A percentile compares a stretch with the other conserved stretches of the same genome.
Evolutionary conservation across 1,140 invertebrate species (phyloP).

Genomic region (Drosophila pachea): DNA sequence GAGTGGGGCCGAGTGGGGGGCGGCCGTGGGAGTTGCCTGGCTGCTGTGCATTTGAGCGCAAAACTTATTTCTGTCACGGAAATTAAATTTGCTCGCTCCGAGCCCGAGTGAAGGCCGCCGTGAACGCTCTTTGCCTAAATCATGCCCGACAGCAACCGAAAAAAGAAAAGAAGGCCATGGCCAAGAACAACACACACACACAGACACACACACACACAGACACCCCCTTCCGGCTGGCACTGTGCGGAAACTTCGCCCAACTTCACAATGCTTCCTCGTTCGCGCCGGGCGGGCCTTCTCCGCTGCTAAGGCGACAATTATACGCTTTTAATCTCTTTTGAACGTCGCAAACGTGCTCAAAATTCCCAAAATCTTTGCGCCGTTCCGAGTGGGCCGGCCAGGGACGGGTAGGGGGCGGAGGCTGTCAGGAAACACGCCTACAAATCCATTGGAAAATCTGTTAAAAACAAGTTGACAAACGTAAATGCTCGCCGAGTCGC

Average conservation of each 20-base stretch:
- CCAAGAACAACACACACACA: constrained; percentile 27
- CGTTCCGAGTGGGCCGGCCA: constrained; percentile 2
- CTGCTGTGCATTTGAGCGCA: constrained; percentile 73
- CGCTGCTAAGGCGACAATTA: constrained; percentile 75
- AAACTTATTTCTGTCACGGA: constrained; percentile 78
- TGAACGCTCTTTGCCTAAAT: constrained; percentile 71
- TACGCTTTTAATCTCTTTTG: constrained; percentile 78
- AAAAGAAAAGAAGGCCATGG: constrained; percentile 20
- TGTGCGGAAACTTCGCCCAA: constrained; percentile 70
- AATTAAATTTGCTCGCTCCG: constrained; percentile 74
- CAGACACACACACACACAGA: constrained; percentile 6
- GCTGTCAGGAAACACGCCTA: constrained; percentile 14
- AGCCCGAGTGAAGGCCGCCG: constrained; percentile 51
- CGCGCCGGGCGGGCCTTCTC: constrained; percentile 2
- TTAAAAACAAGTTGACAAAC: background rate
- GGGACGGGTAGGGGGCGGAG: background rate
- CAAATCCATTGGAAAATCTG: constrained; percentile 23
- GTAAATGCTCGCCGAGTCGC: background rate
- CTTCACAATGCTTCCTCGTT: constrained; percentile 36
- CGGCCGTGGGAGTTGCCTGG: background rate
- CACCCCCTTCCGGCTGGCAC: no score
- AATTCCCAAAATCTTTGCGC: constrained; percentile 70
- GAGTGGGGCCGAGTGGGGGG: background rate
- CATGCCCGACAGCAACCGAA: constrained; percentile 65
- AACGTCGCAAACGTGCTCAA: constrained; percentile 76